Base-by-base conservation (phyloP, 1,140 invertebrate species). In the Araneus ventricosus region DNA sequence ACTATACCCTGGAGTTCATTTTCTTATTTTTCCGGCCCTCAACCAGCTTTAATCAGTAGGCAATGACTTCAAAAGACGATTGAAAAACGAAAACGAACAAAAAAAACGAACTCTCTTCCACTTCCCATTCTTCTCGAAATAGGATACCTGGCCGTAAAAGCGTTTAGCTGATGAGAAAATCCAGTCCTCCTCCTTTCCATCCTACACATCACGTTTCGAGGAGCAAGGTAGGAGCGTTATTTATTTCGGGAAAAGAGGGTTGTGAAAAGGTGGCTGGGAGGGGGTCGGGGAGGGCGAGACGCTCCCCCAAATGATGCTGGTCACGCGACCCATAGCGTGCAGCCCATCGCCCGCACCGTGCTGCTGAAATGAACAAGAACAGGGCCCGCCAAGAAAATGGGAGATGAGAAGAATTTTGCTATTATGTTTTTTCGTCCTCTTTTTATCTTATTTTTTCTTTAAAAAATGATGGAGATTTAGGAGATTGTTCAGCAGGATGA, bases 81-180 rank as follows among this genome's bases (percentile, higher is more conserved):
- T 75, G 70, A 75, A 75, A n/a, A 75, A 75, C 30, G 70, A 37
- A 75, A 37, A 75, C 34, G 70, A 37, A 34, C 10, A 34, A 75
- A 37, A 70, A 70, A 70, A 27, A 30, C 4, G 27, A 27, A 4
- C 37, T 75, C 30, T 34, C 70, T 75, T 14, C 70, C 4, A 20
- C 70, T 30, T 75, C 17, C 59, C 34, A 75, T 75, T 75, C 80
- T 82, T 52, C 27, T 45, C 39, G 80, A 82, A 82, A 82, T 82
- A 52, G 80, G 80, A 82, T 82, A 82, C 80, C 37, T 45, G 80
- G 80, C 80, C 27, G 39, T 67, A 88, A 88, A 88, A 88, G 59
- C 61, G 57, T 88, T 88, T 88, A 39, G 63, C 61, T 88, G 86
- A 88, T 88, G 86, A 88, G 86, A 88, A 88, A 88, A 88, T 30